Conservation (phyloP, 2,797 vertebrate genomes). For the Pitangus sulphuratus region DNA sequence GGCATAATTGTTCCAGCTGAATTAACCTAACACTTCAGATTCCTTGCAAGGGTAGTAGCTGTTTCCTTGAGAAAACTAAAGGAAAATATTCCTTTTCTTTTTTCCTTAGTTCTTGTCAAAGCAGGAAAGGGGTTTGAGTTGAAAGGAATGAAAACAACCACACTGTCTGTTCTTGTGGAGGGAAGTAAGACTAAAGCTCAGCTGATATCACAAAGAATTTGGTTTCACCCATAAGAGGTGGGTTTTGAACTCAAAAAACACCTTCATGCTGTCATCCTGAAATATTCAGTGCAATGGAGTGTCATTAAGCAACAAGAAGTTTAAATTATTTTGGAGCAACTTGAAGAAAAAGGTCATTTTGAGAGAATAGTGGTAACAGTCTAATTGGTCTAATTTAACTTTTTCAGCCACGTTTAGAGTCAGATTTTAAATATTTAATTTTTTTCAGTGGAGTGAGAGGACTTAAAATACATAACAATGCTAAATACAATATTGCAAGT, state of each 20-base stretch:
- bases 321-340: not conserved
- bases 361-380: rapidly evolving
- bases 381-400: not conserved
- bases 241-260: not conserved
- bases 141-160: not conserved
- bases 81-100: not conserved
- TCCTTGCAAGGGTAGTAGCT: not conserved
- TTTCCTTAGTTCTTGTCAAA: not conserved
- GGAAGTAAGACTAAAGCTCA: not conserved
- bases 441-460: not conserved
- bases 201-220: not conserved
- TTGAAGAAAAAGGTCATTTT: rapidly evolving
- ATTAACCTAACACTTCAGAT: not conserved
- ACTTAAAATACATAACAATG: not conserved
- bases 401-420: not conserved
- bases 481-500: not conserved
- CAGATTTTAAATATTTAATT: not conserved
- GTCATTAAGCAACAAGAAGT: not conserved
- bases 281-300: not conserved
- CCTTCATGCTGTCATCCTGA: not conserved
- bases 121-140: not conserved
- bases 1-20: conserved; percentile 51
- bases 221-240: not conserved
- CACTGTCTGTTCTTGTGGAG: rapidly evolving
- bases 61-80: not conserved